phyloP scores from a whole-genome alignment of 2,797 vertebrate genomes.

The Pantherophis vulpinus region DNA sequence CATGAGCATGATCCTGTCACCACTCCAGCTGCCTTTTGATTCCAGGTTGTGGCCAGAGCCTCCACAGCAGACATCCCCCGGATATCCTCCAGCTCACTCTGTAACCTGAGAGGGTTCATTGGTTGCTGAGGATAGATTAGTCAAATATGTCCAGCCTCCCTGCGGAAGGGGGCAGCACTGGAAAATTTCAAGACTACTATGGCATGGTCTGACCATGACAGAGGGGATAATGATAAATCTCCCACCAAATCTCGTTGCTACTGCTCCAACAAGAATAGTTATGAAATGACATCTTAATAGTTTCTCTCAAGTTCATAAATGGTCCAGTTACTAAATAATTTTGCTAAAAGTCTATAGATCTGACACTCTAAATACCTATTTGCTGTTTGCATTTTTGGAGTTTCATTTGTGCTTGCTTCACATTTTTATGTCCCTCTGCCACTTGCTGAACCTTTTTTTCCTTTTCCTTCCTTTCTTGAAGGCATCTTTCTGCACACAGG shows the following conservation, averaged over 20 bases:
- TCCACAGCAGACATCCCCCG: background rate
- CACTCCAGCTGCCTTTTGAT: background rate
- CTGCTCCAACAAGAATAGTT: background rate
- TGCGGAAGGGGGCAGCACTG: background rate
- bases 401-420: constrained; percentile 77
- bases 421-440: constrained; percentile 81
- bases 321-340: background rate
- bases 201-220: background rate
- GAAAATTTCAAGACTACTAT: background rate
- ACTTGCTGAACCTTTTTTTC: constrained; percentile 83
- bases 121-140: background rate
- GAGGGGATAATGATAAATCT: background rate
- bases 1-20: background rate
- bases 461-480: constrained; percentile 78
- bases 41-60: background rate
- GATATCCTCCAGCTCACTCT: background rate
- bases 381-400: constrained; percentile 79
- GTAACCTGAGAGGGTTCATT: background rate
- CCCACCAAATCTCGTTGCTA: background rate
- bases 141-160: background rate
- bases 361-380: constrained; percentile 76
- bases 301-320: background rate
- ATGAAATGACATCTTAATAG: background rate
- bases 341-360: constrained; percentile 57
- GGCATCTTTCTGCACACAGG: constrained; percentile 71